phyloP scores from a whole-genome alignment of 2,113 vertebrate species.

The Cyphomyrus plagiostoma region DNA sequence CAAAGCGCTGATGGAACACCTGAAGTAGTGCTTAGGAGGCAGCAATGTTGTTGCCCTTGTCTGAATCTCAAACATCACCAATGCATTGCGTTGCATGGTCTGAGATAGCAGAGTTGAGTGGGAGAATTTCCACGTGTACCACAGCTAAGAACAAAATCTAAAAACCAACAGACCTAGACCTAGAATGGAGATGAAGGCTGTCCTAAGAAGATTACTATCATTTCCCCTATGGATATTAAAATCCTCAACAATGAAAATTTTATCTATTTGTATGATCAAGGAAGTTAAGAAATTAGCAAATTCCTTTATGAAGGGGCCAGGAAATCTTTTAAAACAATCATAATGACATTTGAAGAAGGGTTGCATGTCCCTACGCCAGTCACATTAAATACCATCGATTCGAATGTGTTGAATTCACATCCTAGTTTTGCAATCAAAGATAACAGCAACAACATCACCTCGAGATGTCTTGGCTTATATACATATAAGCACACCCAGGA shows the following conservation, averaged over 20 bases:
- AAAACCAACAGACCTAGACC: background rate
- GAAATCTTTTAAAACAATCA: background rate
- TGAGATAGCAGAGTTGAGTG: background rate
- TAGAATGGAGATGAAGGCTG: background rate
- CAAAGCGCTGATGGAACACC: background rate
- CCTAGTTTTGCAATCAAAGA: background rate
- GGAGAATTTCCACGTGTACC: background rate
- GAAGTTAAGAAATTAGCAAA: background rate
- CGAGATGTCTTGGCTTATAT: background rate
- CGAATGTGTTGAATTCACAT: background rate
- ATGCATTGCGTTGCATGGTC: background rate
- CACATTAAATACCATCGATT: background rate
- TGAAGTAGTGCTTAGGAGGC: background rate
- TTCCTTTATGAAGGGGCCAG: background rate
- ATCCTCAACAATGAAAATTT: background rate
- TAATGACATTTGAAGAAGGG: background rate
- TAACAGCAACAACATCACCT: background rate
- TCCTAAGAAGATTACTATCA: background rate
- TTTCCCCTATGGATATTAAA: background rate
- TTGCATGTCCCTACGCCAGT: background rate
- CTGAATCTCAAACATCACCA: background rate
- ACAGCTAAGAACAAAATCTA: background rate
- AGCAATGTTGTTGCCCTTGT: background rate
- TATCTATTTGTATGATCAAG: background rate
- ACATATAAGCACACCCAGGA: background rate